phyloP scores from a whole-genome alignment of 1,140 invertebrate species.

The Drosophila rufa region DNA sequence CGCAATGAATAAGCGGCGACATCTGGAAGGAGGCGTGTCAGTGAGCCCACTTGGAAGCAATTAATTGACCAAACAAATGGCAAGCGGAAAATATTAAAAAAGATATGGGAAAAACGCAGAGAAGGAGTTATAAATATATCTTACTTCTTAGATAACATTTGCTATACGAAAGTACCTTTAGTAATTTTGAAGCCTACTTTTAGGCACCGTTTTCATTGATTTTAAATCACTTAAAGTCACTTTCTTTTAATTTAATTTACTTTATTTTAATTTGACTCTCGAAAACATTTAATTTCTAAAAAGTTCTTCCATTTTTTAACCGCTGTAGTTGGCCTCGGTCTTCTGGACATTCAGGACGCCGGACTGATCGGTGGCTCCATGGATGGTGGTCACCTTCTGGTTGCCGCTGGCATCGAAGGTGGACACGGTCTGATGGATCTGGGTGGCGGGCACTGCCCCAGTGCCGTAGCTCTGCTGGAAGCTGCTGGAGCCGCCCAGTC shows the following conservation, averaged over 20 bases:
- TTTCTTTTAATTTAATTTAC: slow-evolving; percentile 21
- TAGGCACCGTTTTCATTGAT: too few relatives aligned
- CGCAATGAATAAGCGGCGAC: slow-evolving; percentile 48
- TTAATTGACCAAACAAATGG: slow-evolving; percentile 36
- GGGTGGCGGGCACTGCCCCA: slow-evolving; percentile 4
- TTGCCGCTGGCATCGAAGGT: slow-evolving; percentile 27
- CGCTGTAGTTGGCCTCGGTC: slow-evolving; percentile 5
- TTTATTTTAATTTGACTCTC: slow-evolving; percentile 30
- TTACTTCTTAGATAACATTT: background rate
- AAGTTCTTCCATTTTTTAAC: background rate
- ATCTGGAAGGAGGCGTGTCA: slow-evolving; percentile 26
- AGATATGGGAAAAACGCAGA: background rate
- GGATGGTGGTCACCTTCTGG: slow-evolving; percentile 31
- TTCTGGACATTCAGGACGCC: slow-evolving; percentile 40
- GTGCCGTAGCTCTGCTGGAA: slow-evolving; percentile 16
- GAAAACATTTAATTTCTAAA: background rate
- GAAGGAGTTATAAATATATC: background rate
- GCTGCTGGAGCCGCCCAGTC: background rate
- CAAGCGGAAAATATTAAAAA: background rate
- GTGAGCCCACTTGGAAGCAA: slow-evolving; percentile 49
- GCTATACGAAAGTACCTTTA: background rate
- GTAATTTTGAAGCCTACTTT: too few relatives aligned
- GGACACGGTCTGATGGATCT: slow-evolving; percentile 28
- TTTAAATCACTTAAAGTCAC: background rate
- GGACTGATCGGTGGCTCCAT: slow-evolving; percentile 28